Conservation (phyloP, 1,140 invertebrate species). For the Sitobion miscanthi region DNA sequence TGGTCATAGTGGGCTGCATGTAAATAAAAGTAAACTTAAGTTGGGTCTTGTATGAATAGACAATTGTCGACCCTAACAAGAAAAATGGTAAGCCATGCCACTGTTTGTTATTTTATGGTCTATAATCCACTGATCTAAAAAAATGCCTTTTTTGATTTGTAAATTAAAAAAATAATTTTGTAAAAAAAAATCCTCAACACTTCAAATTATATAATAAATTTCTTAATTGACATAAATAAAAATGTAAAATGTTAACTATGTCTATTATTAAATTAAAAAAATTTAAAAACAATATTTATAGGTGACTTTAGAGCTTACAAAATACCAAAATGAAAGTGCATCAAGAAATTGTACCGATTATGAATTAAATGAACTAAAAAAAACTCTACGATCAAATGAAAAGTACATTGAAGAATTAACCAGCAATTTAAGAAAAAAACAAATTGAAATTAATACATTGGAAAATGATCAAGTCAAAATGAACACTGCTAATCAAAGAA, state of each 20-base stretch:
- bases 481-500: slow-evolving; percentile 48
- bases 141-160: not conserved
- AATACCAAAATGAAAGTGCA: slow-evolving; percentile 27
- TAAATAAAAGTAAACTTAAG: too few relatives aligned
- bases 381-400: slow-evolving; percentile 55
- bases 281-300: slow-evolving; percentile 46
- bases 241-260: not conserved
- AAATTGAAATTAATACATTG: slow-evolving; percentile 56
- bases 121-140: not conserved
- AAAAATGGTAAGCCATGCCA: too few relatives aligned
- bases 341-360: slow-evolving; percentile 44
- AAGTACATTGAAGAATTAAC: slow-evolving; percentile 57
- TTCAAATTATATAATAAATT: not conserved
- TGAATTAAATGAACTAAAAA: slow-evolving; percentile 57
- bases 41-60: too few relatives aligned
- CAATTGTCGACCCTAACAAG: too few relatives aligned
- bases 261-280: not conserved
- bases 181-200: not conserved
- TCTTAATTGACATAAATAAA: too few relatives aligned
- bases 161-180: not conserved
- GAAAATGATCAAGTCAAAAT: slow-evolving; percentile 58
- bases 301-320: slow-evolving; percentile 18
- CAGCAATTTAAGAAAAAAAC: slow-evolving; percentile 57
- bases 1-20: too few relatives aligned
- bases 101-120: too few relatives aligned